These are phyloP conservation scores for Lamproptera curius DNA, from an alignment of 2,888 invertebrate species.

Conservation along the genomic window DNA sequence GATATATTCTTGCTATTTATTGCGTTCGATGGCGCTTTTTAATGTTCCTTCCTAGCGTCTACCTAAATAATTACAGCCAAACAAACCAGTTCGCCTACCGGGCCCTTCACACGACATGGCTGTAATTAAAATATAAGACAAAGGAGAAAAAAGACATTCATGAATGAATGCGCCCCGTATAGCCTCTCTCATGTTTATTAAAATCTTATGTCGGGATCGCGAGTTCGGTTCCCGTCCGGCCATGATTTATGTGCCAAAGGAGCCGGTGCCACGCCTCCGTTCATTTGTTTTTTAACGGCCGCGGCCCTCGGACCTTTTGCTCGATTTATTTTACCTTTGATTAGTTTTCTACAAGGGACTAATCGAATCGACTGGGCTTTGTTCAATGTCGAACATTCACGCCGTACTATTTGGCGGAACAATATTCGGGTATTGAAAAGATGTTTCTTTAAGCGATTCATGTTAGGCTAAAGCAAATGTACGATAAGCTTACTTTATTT, in stretches of 20 bases:
- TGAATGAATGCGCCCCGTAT: constrained; percentile 65
- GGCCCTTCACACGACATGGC: constrained; percentile 60
- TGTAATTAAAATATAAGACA: constrained; percentile 61
- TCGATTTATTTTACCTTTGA: constrained; percentile 67
- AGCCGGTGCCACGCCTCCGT: constrained; percentile 61
- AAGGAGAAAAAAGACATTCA: constrained; percentile 38
- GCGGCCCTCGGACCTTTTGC: constrained; percentile 43
- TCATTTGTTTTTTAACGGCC: constrained; percentile 68
- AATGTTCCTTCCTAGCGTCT: too few species aligned
- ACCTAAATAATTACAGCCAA: constrained; percentile 20
- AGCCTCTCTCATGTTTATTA: constrained; percentile 70
- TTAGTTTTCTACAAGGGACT: constrained; percentile 69
- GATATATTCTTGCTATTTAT: too few species aligned
- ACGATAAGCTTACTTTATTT: too few species aligned
- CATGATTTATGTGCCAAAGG: constrained; percentile 66
- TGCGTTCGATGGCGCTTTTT: too few species aligned
- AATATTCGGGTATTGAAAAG: too few species aligned
- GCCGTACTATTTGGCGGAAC: too few species aligned
- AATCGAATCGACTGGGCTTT: constrained; percentile 44
- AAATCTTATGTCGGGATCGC: constrained; percentile 56
- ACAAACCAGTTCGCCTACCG: constrained; percentile 9
- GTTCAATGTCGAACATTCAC: too few species aligned
- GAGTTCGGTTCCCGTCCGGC: constrained; percentile 50
- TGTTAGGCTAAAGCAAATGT: too few species aligned
- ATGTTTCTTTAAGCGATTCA: too few species aligned